Evolutionary conservation across 64 coral and sea anemone genomes (phyloP), one percentile per base, ranked within the genome.

Genomic region (Dendronephthya gigantea): DNA sequence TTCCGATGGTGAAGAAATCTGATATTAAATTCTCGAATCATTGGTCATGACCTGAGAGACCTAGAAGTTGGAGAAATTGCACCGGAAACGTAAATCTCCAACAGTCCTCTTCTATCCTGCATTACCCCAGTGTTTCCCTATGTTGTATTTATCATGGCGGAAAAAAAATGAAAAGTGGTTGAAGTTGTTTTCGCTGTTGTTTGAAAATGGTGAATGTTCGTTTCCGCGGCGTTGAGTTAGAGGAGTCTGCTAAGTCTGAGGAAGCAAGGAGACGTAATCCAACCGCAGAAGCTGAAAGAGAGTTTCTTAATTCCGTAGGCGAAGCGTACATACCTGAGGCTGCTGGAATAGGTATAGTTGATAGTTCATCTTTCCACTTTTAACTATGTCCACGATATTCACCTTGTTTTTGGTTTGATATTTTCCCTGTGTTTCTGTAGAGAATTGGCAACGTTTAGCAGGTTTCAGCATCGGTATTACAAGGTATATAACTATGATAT

Each of bases 371-470:
- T 28, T 34, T 29, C 15, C 19, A 3, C 27, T 79, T 13, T 34
- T 34, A 19, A 4, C 7, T 19, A 1, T 79, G 27, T 16, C 15
- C 17, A 35, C 12, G 25, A 14, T 36, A 0, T 79, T 14, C 69
- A 34, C 19, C 15, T 7, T 36, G 4, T 9, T 34, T 33, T 8
- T 33, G 37, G 19, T 79, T 15, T 5, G 0, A 79, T 4, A 27
- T 33, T 79, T 34, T 79, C 9, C 36, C 10, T 79, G n/a, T n/a
- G n/a, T 79, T 39, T 79, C 29, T 35, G 37, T 19, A 79, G 72
- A 79, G 37, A 79, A 79, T 39, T 79, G 72, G 72, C 72, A 79
- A 34, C 72, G 72, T 79, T 1, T 79, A 28, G 72, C 72, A 79
- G 72, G 72, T 36, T 79, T 79, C 36, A 39, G 72, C 36, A 79